Conservation (phyloP, 2,797 vertebrate species). For the Melanotaenia nigrans region DNA sequence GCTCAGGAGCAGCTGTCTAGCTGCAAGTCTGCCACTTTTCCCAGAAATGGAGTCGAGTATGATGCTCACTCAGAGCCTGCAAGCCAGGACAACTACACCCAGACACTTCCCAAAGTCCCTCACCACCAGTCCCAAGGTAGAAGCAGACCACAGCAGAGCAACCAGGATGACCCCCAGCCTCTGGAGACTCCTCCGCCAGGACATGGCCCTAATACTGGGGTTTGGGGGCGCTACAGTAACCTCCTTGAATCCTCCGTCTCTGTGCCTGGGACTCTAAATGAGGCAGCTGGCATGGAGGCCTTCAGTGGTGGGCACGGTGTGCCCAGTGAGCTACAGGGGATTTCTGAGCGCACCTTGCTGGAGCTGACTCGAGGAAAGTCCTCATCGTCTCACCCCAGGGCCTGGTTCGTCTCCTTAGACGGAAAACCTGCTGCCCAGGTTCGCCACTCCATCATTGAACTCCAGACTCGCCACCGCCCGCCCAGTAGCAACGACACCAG, state of each 20-base stretch:
- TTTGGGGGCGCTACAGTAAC: slow-evolving; percentile 88
- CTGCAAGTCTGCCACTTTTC: slow-evolving; percentile 91
- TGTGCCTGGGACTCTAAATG: slow-evolving; percentile 94
- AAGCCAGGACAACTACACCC: slow-evolving; percentile 86
- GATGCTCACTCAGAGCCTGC: slow-evolving; percentile 84
- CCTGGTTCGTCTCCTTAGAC: slow-evolving; percentile 96
- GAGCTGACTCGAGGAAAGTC: slow-evolving; percentile 91
- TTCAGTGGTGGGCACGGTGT: slow-evolving; percentile 76
- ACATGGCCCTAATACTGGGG: slow-evolving; percentile 79
- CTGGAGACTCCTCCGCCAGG: slow-evolving; percentile 84
- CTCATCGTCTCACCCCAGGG: slow-evolving; percentile 87
- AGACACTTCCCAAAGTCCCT: slow-evolving; percentile 89
- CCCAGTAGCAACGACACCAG: slow-evolving; percentile 95
- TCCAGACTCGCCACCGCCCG: slow-evolving; percentile 87
- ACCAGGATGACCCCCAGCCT: slow-evolving; percentile 82
- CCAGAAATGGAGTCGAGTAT: slow-evolving; percentile 88
- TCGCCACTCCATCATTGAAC: slow-evolving; percentile 95
- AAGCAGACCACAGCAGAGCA: slow-evolving; percentile 75
- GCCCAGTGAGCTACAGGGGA: slow-evolving; percentile 90
- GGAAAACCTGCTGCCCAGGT: slow-evolving; percentile 92
- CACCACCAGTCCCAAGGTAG: slow-evolving; percentile 79
- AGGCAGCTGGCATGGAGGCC: slow-evolving; percentile 89
- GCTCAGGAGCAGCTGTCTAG: slow-evolving; percentile 79
- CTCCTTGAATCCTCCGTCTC: slow-evolving; percentile 94
- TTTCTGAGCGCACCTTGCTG: slow-evolving; percentile 93